Evolutionary conservation across 1,140 invertebrate genomes (phyloP).

Genomic region (Caenorhabditis inopinata): DNA sequence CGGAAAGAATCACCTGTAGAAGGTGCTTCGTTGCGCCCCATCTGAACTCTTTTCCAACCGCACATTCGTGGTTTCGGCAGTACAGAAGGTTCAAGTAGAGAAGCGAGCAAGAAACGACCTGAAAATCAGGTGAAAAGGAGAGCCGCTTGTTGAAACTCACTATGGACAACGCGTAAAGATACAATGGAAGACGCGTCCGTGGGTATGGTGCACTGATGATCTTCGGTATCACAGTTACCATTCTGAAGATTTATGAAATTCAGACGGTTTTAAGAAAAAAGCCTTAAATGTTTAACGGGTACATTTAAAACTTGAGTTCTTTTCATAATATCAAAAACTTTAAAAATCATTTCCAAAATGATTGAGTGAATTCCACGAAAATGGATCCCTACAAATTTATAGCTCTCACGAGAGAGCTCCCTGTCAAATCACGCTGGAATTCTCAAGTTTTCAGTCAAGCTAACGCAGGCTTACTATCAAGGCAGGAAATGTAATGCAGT

Average conservation of each 20-base stretch:
- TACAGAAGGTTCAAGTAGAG: constrained; percentile 9
- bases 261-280: background rate
- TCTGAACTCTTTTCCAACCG: background rate
- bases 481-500: no score
- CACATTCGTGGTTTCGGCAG: background rate
- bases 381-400: no score
- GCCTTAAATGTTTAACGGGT: no score
- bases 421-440: no score
- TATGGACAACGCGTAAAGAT: background rate
- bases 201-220: background rate
- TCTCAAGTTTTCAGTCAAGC: no score
- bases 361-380: no score
- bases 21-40: background rate
- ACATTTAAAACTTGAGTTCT: no score
- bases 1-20: no score
- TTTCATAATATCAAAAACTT: no score
- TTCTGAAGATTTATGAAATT: background rate
- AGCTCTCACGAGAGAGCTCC: no score
- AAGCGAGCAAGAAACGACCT: background rate
- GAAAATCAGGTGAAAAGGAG: background rate
- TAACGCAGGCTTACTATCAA: no score
- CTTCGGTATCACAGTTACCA: constrained; percentile 21
- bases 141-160: background rate
- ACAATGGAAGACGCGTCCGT: background rate
- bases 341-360: no score